phyloP scores from a whole-genome alignment of 2,113 vertebrate species.

The crab-eating macaque (Macaca fascicularis) region T2T-MFA8v1.1 NC_088376.1:34843501-34844000 shows the following conservation, averaged over 20 bases:
- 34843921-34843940: neutral
- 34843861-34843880: neutral
- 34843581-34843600: neutral
- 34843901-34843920: neutral
- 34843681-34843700: neutral
- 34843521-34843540: neutral
- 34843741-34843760: neutral
- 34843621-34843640: neutral
- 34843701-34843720: neutral
- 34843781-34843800: neutral
- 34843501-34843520: neutral
- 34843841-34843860: neutral
- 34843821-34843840: neutral
- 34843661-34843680: neutral
- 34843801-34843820: neutral
- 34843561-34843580: neutral
- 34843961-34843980: no score
- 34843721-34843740: neutral
- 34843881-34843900: neutral
- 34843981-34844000: rapidly evolving
- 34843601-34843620: neutral
- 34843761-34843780: neutral
- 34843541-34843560: neutral
- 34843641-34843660: neutral
- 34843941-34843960: no score